phyloP scores from a whole-genome alignment of 1,140 invertebrate species.

The Araneus ventricosus region DNA sequence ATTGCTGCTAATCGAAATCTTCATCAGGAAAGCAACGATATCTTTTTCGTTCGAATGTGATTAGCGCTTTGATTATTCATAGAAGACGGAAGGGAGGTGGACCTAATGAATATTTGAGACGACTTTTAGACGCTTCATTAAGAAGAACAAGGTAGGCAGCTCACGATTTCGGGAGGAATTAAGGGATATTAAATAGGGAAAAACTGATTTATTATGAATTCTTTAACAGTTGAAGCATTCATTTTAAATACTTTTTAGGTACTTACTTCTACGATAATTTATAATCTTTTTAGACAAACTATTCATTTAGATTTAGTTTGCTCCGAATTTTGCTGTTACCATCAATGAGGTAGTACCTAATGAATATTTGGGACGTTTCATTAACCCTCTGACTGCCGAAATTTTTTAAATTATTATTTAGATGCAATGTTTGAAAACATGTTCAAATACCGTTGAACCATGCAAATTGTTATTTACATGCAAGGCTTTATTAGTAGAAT shows the following conservation, averaged over 20 bases:
- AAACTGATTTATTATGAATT: constrained; percentile 11
- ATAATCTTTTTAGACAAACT: neutral
- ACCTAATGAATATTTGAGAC: constrained; percentile 46
- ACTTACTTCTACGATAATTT: neutral
- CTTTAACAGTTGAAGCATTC: neutral
- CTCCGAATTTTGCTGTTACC: neutral
- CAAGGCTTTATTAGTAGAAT: too few species aligned
- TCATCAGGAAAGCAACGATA: neutral
- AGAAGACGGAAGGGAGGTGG: neutral
- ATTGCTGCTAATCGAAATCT: constrained; percentile 40
- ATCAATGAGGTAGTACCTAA: neutral
- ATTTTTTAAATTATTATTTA: too few species aligned
- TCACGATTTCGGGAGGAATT: constrained; percentile 8
- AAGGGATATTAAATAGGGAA: neutral
- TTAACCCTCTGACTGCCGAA: too few species aligned
- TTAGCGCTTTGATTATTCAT: constrained; percentile 51
- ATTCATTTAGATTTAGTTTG: neutral
- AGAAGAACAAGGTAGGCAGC: constrained; percentile 17
- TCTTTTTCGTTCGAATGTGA: constrained; percentile 36
- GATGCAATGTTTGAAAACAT: too few species aligned
- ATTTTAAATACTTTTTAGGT: neutral
- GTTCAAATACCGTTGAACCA: too few species aligned
- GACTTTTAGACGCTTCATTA: constrained; percentile 45
- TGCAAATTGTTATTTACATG: too few species aligned
- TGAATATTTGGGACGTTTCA: constrained; percentile 14